Conservation (phyloP, 2,797 vertebrate species). For the Diceros bicornis region DNA sequence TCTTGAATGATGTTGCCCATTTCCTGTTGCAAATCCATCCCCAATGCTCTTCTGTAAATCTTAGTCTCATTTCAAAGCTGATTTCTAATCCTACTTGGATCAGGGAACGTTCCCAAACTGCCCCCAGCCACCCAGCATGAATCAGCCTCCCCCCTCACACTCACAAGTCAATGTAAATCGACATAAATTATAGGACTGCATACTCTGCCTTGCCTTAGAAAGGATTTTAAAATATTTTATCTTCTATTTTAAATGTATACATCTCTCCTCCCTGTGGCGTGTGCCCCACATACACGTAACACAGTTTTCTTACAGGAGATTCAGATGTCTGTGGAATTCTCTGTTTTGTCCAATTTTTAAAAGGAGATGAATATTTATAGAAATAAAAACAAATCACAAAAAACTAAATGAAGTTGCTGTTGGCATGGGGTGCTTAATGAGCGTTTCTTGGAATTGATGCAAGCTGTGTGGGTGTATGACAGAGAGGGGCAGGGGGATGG, state of each 20-base stretch:
- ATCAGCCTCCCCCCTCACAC: background rate
- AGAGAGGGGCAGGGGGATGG: rapidly evolving
- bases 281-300: background rate
- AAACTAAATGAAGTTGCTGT: background rate
- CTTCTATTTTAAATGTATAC: background rate
- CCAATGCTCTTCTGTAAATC: background rate
- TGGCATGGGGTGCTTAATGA: background rate
- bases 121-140: background rate
- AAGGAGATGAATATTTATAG: background rate
- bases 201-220: background rate
- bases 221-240: background rate
- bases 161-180: background rate
- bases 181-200: background rate
- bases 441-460: background rate
- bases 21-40: constrained; percentile 28
- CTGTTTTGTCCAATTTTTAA: background rate
- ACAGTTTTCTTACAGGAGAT: background rate
- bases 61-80: constrained; percentile 11
- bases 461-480: background rate
- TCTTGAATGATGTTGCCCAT: background rate
- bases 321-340: background rate
- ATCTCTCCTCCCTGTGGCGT: background rate
- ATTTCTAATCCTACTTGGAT: background rate
- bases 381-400: background rate
- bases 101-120: background rate